Evolutionary conservation across 2,888 invertebrate species (phyloP), one percentile per base, ranked within the genome.

Genomic region (Parochlus steinenii): DNA sequence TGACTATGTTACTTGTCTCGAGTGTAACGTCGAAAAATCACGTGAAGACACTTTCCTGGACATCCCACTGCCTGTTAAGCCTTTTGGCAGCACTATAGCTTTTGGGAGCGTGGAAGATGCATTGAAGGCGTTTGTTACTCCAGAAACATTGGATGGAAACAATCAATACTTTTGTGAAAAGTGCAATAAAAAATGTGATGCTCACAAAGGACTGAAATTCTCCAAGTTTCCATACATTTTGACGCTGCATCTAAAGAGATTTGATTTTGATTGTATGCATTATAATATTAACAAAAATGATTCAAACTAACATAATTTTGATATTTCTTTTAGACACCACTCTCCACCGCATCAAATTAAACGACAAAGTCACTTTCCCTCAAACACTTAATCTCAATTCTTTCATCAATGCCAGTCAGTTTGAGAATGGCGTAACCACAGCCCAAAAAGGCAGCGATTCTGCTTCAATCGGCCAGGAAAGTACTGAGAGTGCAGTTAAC

Each of bases 151-250:
- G 20, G 77, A 82, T 41, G 86, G 64, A 6, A 74, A 74, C 48
- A 87, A 89, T 62, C 82, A 87, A 58, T 89, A 89, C 58, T 70
- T 71, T 52, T 89, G 89, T 58, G 83, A 83, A 46, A 74, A 73
- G 44, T 89, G 89, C 58, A 68, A 78, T 47, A 78, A 79, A 53
- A 83, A 83, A 51, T 83, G 83, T 52, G 75, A 87, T 54, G 87
- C 87, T 11, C 82, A 87, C 51, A 89, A 89, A 61, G 87, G 89
- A 24, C 62, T 89, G 32, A 82, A 83, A 53, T 86, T 89, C 53
- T 71, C 73, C 14, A 74, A 76, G 43, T 83, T 89, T 54, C 87
- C 89, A 0, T 87, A 89, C 54, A 64, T 90, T 40, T 60, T 89
- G 30, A 85, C 85, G 1, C 61, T 90, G 44, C 87, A 87, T 53